These are phyloP conservation scores for Pseudorhiza aurosa DNA, from an alignment of 30 jellyfish, hydroid and myxozoan genomes.

Conservation along the genomic window DNA sequence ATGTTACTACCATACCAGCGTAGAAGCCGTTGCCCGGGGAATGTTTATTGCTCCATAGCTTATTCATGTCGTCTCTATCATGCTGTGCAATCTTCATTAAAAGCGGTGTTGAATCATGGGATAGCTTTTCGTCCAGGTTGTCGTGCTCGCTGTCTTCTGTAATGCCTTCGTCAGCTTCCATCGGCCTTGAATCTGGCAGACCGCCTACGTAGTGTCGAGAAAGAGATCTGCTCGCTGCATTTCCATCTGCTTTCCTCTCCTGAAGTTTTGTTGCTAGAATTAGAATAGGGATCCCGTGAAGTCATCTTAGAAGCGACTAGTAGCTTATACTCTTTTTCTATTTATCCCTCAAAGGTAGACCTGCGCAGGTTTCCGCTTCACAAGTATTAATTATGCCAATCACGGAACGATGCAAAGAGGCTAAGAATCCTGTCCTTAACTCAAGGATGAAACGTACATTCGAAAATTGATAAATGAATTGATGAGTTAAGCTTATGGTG, in stretches of 20 bases:
- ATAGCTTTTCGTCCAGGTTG: constrained; percentile 46
- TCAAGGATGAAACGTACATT: no score
- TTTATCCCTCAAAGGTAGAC: no score
- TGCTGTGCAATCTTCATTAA: constrained; percentile 85
- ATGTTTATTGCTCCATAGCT: constrained; percentile 81
- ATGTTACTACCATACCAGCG: constrained; percentile 44
- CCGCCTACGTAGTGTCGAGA: constrained; percentile 51
- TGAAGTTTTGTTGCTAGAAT: background rate
- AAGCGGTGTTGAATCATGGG: constrained; percentile 78
- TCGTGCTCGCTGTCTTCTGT: constrained; percentile 65
- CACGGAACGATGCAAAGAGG: no score
- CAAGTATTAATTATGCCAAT: no score
- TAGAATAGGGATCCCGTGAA: no score
- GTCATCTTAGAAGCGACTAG: no score
- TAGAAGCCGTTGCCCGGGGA: constrained; percentile 93
- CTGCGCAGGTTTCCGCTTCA: no score
- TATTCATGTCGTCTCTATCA: constrained; percentile 81
- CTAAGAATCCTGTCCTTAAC: no score
- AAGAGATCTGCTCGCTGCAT: constrained; percentile 48
- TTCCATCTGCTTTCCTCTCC: background rate
- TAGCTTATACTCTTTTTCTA: no score
- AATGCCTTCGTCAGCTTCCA: constrained; percentile 64
- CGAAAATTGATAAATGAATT: no score
- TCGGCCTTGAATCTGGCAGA: constrained; percentile 56
- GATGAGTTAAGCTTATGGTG: no score